A percentile compares a stretch with the other conserved stretches of the same genome.
Conservation (phyloP, 2,797 vertebrate genomes). For the Liasis olivaceus region DNA sequence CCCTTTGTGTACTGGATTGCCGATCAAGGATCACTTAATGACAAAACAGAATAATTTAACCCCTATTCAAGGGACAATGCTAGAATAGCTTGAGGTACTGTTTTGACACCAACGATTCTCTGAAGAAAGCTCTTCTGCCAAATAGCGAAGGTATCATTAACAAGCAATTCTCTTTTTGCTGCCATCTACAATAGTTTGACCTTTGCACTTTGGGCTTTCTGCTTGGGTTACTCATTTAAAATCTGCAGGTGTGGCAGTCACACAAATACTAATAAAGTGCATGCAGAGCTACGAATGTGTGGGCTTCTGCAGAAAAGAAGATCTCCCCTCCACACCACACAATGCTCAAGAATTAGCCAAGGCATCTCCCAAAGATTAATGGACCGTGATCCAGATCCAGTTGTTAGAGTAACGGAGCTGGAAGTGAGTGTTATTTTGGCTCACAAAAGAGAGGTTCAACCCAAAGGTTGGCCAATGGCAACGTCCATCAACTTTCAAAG, state of each 20-base stretch:
- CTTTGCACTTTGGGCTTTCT: constrained; percentile 87
- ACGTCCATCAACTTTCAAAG: constrained; percentile 5
- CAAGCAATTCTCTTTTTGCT: constrained; percentile 80
- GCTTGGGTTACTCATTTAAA: constrained; percentile 82
- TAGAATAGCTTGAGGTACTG: constrained; percentile 77
- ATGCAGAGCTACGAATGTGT: constrained; percentile 63
- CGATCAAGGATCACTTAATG: constrained; percentile 87
- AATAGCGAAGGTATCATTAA: constrained; percentile 83
- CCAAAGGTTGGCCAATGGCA: neutral
- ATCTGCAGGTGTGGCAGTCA: constrained; percentile 89
- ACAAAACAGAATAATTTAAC: constrained; percentile 84
- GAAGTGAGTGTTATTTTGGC: neutral
- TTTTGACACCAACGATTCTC: constrained; percentile 73
- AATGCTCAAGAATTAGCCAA: constrained; percentile 65
- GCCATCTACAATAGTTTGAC: constrained; percentile 84
- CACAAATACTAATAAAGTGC: constrained; percentile 87
- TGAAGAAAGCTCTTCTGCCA: constrained; percentile 74
- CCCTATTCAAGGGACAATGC: constrained; percentile 80
- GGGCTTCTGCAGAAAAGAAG: constrained; percentile 47
- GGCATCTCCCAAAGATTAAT: constrained; percentile 73
- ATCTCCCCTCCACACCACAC: constrained; percentile 56
- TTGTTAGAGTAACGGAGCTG: constrained; percentile 24
- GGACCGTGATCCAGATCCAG: constrained; percentile 44
- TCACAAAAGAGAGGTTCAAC: constrained; percentile 15
- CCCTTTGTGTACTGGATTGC: constrained; percentile 81